These are phyloP conservation scores for Himalopsyche anomala DNA, from an alignment of 2,888 invertebrate genomes.

Conservation along the genomic window DNA sequence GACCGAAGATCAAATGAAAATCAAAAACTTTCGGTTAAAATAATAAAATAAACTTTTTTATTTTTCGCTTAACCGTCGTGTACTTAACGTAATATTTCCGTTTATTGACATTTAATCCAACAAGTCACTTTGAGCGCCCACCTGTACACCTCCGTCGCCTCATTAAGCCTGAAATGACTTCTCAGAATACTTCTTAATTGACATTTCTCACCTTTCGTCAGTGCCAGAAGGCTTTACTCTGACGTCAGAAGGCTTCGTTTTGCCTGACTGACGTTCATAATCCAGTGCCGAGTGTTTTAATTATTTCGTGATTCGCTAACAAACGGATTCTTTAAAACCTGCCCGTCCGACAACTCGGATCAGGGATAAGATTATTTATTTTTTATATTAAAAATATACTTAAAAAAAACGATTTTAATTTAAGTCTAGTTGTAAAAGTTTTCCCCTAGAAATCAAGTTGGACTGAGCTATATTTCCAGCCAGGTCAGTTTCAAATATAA, in stretches of 20 bases:
- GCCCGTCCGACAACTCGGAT: background rate
- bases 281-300: slow-evolving; percentile 58
- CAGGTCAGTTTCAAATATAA: no score
- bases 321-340: slow-evolving; percentile 58
- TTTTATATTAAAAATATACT: no score
- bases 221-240: slow-evolving; percentile 41
- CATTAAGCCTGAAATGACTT: slow-evolving; percentile 48
- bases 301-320: slow-evolving; percentile 63
- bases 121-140: background rate
- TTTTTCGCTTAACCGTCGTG: background rate
- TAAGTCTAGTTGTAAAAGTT: no score
- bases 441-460: no score
- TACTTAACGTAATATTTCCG: background rate
- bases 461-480: no score
- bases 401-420: no score
- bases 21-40: no score
- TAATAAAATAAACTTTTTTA: no score
- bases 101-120: slow-evolving; percentile 40
- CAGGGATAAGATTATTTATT: background rate
- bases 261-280: slow-evolving; percentile 48
- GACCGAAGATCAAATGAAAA: no score
- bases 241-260: slow-evolving; percentile 35
- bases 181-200: slow-evolving; percentile 50
- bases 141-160: slow-evolving; percentile 20
- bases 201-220: slow-evolving; percentile 60